Evolutionary conservation across 2,797 vertebrate species (phyloP), one percentile per base, ranked within the genome.

Genomic region (Hoplostethus mediterraneus): DNA sequence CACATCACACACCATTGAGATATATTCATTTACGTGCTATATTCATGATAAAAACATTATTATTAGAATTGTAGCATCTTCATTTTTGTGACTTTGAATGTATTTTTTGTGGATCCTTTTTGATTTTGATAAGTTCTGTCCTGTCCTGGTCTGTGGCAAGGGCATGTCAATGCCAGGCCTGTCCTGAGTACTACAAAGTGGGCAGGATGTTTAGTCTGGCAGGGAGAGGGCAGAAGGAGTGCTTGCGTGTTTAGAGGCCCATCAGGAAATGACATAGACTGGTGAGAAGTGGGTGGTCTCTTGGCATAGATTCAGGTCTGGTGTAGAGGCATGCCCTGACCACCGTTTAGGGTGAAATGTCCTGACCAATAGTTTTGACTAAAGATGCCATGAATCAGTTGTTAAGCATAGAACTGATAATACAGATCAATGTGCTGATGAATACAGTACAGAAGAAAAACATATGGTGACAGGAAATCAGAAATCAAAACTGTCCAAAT

Each of bases 171-270:
- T 84, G 86, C 84, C 80, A 77, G 75, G 70, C 64, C 47, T 47
- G 58, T 28, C 25, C 28, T 14, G 57, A 62, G 68, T 57, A 72
- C 74, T 76, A 3, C 54, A 74, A 73, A 73, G 77, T 51, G 79
- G 86, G 87, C 90, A 92, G 92, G 91, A 92, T 93, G 94, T 95
- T 95, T 94, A 93, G 94, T 92, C 94, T 92, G 90, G 16, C 67
- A 45, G 69, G 49, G 82, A 82, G 69, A 71, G 77, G 80, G 80
- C 70, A 79, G 57, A 52, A 71, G 73, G 80, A 56, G 81, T 67
- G 72, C 82, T 84, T 83, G 79, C 63, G 44, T 83, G 84, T 91
- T 55, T 67, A 73, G 70, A 80, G 77, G 74, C 76, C 77, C 49
- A 63, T n/a, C 67, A 72, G 88, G 89, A 93, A 92, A 89, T 86